Evolutionary conservation across 2,113 vertebrate species (phyloP).

Genomic region (Pelodiscus sinensis): DNA sequence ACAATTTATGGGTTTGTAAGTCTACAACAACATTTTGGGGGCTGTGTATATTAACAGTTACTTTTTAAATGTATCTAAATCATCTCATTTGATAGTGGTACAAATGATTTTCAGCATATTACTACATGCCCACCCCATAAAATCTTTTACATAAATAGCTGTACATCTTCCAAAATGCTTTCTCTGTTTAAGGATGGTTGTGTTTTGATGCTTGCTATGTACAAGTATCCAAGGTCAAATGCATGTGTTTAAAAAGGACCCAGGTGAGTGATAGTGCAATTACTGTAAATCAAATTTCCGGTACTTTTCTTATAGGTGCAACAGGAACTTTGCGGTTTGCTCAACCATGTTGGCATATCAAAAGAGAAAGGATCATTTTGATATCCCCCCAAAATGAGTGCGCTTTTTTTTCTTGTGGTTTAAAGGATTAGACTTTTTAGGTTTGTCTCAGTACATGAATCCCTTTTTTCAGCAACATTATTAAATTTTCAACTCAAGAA

Average conservation of each 20-base stretch:
- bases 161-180: background rate
- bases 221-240: accelerated
- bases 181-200: background rate
- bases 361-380: background rate
- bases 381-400: background rate
- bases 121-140: background rate
- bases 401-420: background rate
- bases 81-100: slow-evolving; percentile 53
- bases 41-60: slow-evolving; percentile 56
- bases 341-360: background rate
- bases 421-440: background rate
- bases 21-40: slow-evolving; percentile 19
- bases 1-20: slow-evolving; percentile 66
- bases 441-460: background rate
- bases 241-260: background rate
- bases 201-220: background rate
- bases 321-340: background rate
- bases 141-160: accelerated
- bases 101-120: slow-evolving; percentile 46
- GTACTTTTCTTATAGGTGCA: background rate
- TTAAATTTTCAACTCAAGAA: accelerated
- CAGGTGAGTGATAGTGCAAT: background rate
- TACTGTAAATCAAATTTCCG: background rate
- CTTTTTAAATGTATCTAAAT: slow-evolving; percentile 65
- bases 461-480: background rate